Conservation (phyloP, 1,140 invertebrate species). For the Plodia interpunctella region DNA sequence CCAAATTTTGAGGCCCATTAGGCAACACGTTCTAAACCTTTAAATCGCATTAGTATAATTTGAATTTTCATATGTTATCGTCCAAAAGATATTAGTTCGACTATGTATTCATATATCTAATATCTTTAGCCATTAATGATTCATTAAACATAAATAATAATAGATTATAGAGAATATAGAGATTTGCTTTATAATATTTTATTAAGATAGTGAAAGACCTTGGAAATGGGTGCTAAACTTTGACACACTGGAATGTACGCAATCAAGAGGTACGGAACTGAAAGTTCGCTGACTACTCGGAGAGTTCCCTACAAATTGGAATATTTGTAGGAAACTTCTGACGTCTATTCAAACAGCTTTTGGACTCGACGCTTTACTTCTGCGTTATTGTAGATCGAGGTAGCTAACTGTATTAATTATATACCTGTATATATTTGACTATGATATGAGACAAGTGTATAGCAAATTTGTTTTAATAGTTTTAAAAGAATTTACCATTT, state of each 20-base stretch:
- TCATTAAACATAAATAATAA: slow-evolving; percentile 4
- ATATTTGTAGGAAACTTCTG: neutral
- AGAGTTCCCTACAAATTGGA: too few species aligned
- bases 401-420: too few species aligned
- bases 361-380: neutral
- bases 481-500: too few species aligned
- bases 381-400: neutral
- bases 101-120: slow-evolving; percentile 1
- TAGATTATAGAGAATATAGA: neutral
- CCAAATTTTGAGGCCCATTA: slow-evolving; percentile 11
- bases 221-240: too few species aligned
- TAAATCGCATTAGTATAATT: slow-evolving; percentile 10
- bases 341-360: neutral
- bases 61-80: slow-evolving; percentile 12
- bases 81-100: neutral
- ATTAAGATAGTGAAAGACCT: too few species aligned
- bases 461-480: too few species aligned
- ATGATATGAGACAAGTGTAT: too few species aligned
- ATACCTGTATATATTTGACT: too few species aligned
- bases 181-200: neutral
- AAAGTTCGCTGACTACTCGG: neutral
- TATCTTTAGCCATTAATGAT: slow-evolving; percentile 11
- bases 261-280: neutral
- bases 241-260: neutral
- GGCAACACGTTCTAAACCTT: slow-evolving; percentile 15